A percentile compares a stretch with the other conserved stretches of the same genome.
These are phyloP conservation scores for Numenius arquata DNA, from an alignment of 2,113 vertebrate species.

Conservation along the genomic window DNA sequence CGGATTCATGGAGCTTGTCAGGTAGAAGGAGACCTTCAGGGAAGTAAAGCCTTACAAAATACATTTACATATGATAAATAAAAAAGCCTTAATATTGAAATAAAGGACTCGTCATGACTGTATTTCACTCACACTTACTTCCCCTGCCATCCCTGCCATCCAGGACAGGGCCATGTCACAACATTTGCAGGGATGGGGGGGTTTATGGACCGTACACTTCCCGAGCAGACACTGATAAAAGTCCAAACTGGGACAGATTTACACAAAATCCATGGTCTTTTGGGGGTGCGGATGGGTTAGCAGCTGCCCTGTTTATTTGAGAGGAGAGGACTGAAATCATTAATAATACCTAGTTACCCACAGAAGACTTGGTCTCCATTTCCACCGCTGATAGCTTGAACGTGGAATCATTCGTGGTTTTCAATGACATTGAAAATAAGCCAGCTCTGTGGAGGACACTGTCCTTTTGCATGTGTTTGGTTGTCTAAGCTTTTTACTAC, in stretches of 20 bases:
- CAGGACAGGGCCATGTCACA: background rate
- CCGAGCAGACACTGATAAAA: background rate
- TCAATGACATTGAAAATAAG: background rate
- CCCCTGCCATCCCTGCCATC: background rate
- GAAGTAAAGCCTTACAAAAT: background rate
- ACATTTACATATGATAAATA: background rate
- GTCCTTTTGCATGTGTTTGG: background rate
- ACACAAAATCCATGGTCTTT: background rate
- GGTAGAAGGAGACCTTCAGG: background rate
- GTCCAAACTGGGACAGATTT: background rate
- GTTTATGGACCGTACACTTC: background rate
- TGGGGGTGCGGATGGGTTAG: background rate
- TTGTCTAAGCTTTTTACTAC: background rate
- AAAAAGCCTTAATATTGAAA: background rate
- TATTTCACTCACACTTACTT: background rate
- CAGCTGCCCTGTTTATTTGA: background rate
- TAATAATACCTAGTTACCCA: background rate
- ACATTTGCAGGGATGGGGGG: background rate
- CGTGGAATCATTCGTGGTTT: background rate
- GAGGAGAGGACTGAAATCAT: background rate
- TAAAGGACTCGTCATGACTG: background rate
- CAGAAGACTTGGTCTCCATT: background rate
- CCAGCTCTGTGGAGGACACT: background rate
- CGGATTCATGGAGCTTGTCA: background rate
- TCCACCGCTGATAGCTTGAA: background rate